A percentile compares a stretch with the other conserved stretches of the same genome.
Conservation (phyloP, 2,113 vertebrate genomes). For the Lontra canadensis region DNA sequence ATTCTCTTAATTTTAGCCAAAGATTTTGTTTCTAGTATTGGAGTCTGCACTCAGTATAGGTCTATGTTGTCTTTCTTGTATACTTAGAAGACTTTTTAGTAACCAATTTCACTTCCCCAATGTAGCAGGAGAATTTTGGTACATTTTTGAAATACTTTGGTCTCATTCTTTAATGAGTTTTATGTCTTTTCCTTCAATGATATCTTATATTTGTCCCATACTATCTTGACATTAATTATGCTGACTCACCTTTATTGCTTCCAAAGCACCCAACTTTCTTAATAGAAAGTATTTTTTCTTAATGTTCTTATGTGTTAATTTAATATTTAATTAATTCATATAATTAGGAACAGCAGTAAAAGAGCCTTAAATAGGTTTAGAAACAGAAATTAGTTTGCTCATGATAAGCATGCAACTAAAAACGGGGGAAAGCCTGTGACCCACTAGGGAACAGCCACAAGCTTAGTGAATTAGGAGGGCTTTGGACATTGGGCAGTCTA, state of each 20-base stretch:
- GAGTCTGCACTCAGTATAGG: rapidly evolving
- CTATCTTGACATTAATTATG: neutral
- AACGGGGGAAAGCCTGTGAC: neutral
- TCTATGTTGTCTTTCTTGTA: neutral
- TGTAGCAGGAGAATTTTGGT: neutral
- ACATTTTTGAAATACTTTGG: neutral
- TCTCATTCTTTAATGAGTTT: neutral
- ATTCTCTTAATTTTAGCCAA: neutral
- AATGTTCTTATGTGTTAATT: neutral
- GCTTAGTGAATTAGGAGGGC: neutral
- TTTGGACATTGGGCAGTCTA: neutral
- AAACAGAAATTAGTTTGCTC: neutral
- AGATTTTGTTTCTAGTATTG: neutral
- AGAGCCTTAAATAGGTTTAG: neutral
- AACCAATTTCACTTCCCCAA: neutral
- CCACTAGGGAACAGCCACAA: neutral
- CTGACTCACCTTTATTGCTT: neutral
- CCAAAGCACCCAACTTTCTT: neutral
- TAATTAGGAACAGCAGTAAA: neutral
- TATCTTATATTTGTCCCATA: neutral
- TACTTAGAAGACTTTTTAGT: neutral
- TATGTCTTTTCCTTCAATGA: neutral
- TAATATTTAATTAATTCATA: neutral
- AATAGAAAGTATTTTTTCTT: neutral
- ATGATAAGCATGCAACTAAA: neutral